Percentiles rank a stretch among this genome's conserved stretches.
Evolutionary conservation across 2,888 invertebrate species (phyloP).

Genomic region (Pseudococcus jackbeardsleyi): DNA sequence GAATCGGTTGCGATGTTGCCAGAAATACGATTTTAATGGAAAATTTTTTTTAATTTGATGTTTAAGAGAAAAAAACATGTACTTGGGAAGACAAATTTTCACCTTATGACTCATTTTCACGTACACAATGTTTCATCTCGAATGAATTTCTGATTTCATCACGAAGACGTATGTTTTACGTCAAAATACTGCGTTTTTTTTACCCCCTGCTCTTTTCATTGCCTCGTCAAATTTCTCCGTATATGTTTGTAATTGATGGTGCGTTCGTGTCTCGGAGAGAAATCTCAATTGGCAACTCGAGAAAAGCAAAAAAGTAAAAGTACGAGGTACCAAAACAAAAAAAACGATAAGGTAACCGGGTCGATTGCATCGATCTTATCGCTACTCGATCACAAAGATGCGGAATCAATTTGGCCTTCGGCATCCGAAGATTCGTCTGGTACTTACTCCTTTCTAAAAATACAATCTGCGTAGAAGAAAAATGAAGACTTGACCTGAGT

Average conservation of each 20-base stretch:
- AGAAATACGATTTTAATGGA: too few species aligned
- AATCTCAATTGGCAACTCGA: not conserved
- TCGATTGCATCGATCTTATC: not conserved
- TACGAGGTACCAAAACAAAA: not conserved
- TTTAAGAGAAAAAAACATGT: too few species aligned
- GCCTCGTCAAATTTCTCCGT: not conserved
- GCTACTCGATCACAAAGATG: not conserved
- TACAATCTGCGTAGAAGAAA: not conserved
- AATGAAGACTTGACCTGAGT: not conserved
- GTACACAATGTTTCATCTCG: too few species aligned
- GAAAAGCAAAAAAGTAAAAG: slow-evolving; percentile 10
- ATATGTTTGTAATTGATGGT: not conserved
- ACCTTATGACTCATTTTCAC: too few species aligned
- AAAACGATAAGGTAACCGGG: not conserved
- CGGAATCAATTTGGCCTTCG: slow-evolving; percentile 10
- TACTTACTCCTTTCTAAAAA: not conserved
- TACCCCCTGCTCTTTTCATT: not conserved
- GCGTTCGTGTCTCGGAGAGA: not conserved
- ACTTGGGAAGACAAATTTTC: too few species aligned
- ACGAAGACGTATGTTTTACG: not conserved
- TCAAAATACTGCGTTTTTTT: not conserved
- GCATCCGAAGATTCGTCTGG: not conserved
- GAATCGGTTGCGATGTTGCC: too few species aligned
- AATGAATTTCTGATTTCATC: not conserved
- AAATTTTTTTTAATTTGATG: too few species aligned